Evolutionary conservation across 2,113 vertebrate genomes (phyloP), one percentile per base, ranked within the genome.

Genomic region (Lates calcarifer): DNA sequence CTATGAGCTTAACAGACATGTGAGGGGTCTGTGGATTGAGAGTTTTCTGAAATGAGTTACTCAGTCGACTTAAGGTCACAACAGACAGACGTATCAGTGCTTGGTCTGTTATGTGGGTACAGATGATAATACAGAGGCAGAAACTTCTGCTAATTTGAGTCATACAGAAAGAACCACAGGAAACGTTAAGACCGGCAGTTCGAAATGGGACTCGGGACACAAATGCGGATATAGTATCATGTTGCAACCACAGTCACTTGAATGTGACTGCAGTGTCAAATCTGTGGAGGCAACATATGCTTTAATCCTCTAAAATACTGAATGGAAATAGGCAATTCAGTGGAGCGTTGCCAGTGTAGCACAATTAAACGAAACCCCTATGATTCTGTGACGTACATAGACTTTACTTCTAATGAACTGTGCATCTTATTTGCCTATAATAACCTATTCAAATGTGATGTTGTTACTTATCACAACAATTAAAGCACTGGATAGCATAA

Each of bases 211-310:
- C 77, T 57, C 53, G 14, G 28, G 85, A 87, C 92, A 85, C 89
- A 90, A 90, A 88, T 72, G 84, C 58, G 51, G 88, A 91, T 84
- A 79, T 65, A 85, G 83, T 79, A 29, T 89, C 84, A 75, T 53
- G 75, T 79, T 88, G 85, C 85, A 91, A 67, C 81, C 82, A 69
- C 61, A 35, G 74, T 74, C 60, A 56, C 68, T 82, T 71, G 24
- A 66, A 83, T 81, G 68, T 75, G 86, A 75, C 75, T 71, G 28
- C 22, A 39, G 66, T 70, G 82, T 87, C 58, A 84, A 4, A 66
- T 77, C 58, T 89, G 61, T 41, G 5, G 53, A 53, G n/a, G 57
- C 45, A 41, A 37, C 43, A 63, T 26, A 53, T 73, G 51, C 22
- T n/a, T n/a, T 28, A 45, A 61, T 64, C 31, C 20, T 61, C 43